Conservation (phyloP, 2,113 vertebrate genomes). For the Cardinalis cardinalis region DNA sequence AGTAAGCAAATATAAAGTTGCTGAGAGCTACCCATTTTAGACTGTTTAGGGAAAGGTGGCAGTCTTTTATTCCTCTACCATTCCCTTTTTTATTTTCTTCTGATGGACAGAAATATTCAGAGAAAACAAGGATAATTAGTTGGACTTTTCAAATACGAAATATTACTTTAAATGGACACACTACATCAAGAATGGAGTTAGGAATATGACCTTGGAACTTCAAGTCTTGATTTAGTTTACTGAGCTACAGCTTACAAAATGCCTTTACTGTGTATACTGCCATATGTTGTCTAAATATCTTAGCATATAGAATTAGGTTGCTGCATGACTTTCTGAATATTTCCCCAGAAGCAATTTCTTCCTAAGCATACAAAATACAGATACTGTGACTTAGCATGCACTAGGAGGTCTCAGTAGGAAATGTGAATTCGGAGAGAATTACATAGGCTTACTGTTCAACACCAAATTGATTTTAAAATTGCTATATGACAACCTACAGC, state of each 20-base stretch:
- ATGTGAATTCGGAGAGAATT: background rate
- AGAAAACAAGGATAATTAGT: rapidly evolving
- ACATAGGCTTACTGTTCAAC: conserved; percentile 2
- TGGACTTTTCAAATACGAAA: background rate
- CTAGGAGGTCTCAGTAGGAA: background rate
- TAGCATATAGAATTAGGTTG: background rate
- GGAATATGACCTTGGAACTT: background rate
- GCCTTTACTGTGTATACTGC: background rate
- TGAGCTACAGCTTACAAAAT: background rate
- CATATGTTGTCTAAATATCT: background rate
- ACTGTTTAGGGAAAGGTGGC: background rate
- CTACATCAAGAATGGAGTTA: background rate
- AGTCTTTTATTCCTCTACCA: rapidly evolving
- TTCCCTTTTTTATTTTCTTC: background rate
- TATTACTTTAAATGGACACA: background rate
- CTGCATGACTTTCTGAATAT: background rate
- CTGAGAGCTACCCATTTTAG: background rate
- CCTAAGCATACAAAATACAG: background rate
- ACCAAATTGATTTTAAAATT: conserved; percentile 39
- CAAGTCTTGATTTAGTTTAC: background rate
- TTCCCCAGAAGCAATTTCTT: background rate
- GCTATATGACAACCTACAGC: background rate
- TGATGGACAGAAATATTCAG: background rate
- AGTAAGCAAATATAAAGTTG: background rate
- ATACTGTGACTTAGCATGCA: background rate